These are phyloP conservation scores for Liposcelis brunnea DNA, from an alignment of 2,888 invertebrate species.

Conservation along the genomic window DNA sequence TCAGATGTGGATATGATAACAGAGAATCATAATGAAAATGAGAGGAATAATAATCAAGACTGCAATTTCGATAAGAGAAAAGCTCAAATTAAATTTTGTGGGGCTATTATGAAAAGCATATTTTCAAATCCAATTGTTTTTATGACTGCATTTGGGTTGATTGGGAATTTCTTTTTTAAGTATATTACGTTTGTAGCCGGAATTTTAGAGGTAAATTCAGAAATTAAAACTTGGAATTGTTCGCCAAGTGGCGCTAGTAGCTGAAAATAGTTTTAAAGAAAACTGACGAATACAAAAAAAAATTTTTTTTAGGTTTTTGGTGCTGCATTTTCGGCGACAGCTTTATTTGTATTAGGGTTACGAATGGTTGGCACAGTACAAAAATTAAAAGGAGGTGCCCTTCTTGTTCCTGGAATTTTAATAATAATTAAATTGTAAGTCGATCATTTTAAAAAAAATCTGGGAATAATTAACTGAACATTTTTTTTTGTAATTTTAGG, in stretches of 20 bases:
- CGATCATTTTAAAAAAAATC: too few species aligned
- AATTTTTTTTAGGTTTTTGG: slow-evolving; percentile 46
- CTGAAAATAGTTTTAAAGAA: too few species aligned
- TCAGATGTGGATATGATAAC: too few species aligned
- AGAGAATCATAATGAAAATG: too few species aligned
- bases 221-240: too few species aligned
- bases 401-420: slow-evolving; percentile 69
- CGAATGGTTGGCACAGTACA: slow-evolving; percentile 85
- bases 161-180: slow-evolving; percentile 65
- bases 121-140: slow-evolving; percentile 75
- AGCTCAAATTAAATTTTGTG: slow-evolving; percentile 21
- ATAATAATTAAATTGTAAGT: slow-evolving; percentile 78
- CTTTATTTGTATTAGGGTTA: slow-evolving; percentile 75
- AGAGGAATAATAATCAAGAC: too few species aligned
- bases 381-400: slow-evolving; percentile 54
- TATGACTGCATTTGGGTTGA: slow-evolving; percentile 82
- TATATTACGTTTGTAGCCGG: slow-evolving; percentile 53
- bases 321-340: slow-evolving; percentile 78
- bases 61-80: not conserved
- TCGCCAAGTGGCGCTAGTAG: too few species aligned
- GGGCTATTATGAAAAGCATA: slow-evolving; percentile 45
- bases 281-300: too few species aligned
- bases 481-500: slow-evolving; percentile 26
- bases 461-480: too few species aligned
- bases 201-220: slow-evolving; percentile 46